Evolutionary conservation across 2,113 vertebrate species (phyloP), one percentile per base, ranked within the genome.

Genomic region (Corapipo altera): DNA sequence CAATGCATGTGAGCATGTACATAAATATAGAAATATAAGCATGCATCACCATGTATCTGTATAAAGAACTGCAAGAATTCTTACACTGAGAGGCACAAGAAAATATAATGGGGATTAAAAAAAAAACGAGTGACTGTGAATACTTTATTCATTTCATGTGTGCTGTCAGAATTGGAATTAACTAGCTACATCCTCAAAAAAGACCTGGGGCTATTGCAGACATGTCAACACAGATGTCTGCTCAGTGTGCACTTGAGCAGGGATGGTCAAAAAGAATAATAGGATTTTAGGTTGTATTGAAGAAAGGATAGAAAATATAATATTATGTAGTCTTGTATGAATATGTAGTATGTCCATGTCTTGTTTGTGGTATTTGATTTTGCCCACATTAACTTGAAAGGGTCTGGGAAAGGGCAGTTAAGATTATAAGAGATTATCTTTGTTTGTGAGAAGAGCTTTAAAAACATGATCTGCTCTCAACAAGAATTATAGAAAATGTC

Each of bases 151-250:
- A 0, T 85, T 87, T 91, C 89, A 27, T 74, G 19, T 72, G 74
- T 89, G 75, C 20, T 77, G 78, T 95, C 72, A 88, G 89, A 44
- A 89, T 95, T 89, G 32, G 13, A 89, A 97, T 97, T 95, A 97
- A 80, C 84, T 41, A 16, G n/a, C 66, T 66, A 8, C 35, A 37
- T 97, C 85, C 78, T 92, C 91, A 1, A 67, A 91, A 92, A 32
- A 93, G 91, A 95, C 92, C 71, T 55, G 78, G n/a, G 80, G 78
- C 91, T 88, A 18, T 11, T 81, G 88, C 86, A 94, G 78, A 76
- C 48, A 12, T 61, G 26, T 96, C 89, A 48, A 17, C 78, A 57
- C 94, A 97, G 95, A 92, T 58, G 26, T 94, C 96, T 95, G 46
- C 93, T 97, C 67, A 43, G 1, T 58, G 87, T 95, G 86, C 83